A percentile compares a stretch with the other conserved stretches of the same genome.
These are phyloP conservation scores for Alethe castanea DNA, from an alignment of 2,113 vertebrate species.

Conservation along the genomic window DNA sequence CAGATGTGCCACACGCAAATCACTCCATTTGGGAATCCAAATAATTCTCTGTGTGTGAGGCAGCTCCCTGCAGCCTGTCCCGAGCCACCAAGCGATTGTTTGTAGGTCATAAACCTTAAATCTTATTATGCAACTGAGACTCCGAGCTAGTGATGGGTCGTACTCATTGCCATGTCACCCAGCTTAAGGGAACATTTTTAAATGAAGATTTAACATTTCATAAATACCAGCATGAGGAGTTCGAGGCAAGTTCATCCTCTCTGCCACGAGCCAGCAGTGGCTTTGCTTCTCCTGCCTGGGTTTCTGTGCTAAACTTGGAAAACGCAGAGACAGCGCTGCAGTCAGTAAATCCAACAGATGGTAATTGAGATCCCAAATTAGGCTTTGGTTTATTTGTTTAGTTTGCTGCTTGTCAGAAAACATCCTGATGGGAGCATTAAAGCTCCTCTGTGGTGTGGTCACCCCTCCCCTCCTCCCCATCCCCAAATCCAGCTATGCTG, in stretches of 20 bases:
- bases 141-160: not conserved
- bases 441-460: not conserved
- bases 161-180: conserved; percentile 35
- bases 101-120: conserved; percentile 30
- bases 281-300: not conserved
- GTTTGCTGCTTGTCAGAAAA: not conserved
- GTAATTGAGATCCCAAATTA: not conserved
- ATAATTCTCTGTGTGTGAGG: not conserved
- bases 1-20: conserved; percentile 13
- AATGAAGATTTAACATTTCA: not conserved
- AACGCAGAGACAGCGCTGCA: not conserved
- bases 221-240: not conserved
- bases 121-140: not conserved
- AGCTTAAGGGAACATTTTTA: not conserved
- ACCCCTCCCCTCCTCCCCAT: not conserved
- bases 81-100: not conserved
- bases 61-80: not conserved
- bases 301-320: not conserved
- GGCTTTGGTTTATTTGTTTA: not conserved
- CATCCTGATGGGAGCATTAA: not conserved
- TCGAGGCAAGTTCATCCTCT: not conserved
- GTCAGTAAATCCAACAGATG: not conserved
- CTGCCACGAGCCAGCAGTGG: not conserved
- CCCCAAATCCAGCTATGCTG: not conserved
- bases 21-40: conserved; percentile 4